A percentile compares a stretch with the other conserved stretches of the same genome.
phyloP scores from a whole-genome alignment of 2,888 invertebrate species.

The Operophtera brumata region DNA sequence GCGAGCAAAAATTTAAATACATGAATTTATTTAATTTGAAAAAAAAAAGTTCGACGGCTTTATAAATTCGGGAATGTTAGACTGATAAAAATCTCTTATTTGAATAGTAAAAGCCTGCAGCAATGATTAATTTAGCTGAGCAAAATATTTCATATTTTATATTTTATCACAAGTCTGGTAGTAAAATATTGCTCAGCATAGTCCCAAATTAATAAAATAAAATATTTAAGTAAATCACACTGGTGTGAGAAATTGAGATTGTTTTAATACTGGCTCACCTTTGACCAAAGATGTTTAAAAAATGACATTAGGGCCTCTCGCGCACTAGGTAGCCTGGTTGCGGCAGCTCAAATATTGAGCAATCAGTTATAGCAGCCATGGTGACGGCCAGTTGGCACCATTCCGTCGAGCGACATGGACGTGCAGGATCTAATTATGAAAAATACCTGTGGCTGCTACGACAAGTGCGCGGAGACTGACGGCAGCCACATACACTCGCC shows the following conservation, averaged over 20 bases:
- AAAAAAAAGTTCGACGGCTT: conserved; percentile 29
- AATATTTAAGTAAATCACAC: conserved; percentile 20
- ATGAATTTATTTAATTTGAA: conserved; percentile 35
- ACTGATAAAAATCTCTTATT: conserved; percentile 30
- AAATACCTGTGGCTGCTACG: too few relatives aligned
- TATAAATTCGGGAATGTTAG: conserved; percentile 38
- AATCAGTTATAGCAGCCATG: too few relatives aligned
- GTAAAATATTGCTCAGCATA: not conserved
- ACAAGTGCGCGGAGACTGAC: too few relatives aligned
- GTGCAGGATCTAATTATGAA: too few relatives aligned
- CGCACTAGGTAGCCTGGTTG: too few relatives aligned
- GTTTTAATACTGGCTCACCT: conserved; percentile 43
- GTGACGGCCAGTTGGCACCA: too few relatives aligned
- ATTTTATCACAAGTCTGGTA: not conserved
- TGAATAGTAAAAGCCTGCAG: conserved; percentile 18
- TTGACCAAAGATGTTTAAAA: conserved; percentile 22
- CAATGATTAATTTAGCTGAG: not conserved
- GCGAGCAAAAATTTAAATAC: conserved; percentile 36
- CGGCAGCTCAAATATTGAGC: too few relatives aligned
- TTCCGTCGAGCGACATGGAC: too few relatives aligned
- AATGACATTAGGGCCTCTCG: too few relatives aligned
- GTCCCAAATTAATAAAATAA: not conserved
- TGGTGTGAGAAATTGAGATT: conserved; percentile 40
- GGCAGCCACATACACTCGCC: too few relatives aligned
- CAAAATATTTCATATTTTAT: not conserved